phyloP scores from a whole-genome alignment of 1,140 invertebrate species.

The Rhagoletis pomonella region DNA sequence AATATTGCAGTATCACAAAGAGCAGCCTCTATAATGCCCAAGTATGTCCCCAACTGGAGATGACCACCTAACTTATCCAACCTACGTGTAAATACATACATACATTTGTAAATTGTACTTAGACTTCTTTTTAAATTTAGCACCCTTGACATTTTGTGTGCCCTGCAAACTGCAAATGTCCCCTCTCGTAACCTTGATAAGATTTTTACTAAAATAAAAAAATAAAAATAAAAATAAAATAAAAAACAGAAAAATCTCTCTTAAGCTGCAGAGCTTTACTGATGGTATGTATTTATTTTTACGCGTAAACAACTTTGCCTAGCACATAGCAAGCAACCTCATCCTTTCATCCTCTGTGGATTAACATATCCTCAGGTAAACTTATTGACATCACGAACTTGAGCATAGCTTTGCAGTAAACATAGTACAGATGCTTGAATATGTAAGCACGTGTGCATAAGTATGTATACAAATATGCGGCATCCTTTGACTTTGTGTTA shows the following conservation, averaged over 20 bases:
- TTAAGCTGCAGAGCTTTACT: neutral
- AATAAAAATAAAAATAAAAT: too few species aligned
- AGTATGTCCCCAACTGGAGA: too few species aligned
- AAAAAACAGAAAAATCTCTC: neutral
- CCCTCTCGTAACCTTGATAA: neutral
- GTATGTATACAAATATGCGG: neutral
- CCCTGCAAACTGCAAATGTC: too few species aligned
- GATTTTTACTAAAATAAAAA: neutral
- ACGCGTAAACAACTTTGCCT: neutral
- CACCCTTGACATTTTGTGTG: too few species aligned
- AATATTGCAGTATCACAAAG: too few species aligned
- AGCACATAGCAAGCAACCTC: neutral
- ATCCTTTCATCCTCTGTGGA: neutral
- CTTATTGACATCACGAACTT: neutral
- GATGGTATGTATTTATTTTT: neutral
- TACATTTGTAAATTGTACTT: too few species aligned
- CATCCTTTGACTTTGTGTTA: neutral
- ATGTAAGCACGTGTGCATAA: neutral
- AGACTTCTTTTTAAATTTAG: too few species aligned
- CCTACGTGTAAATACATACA: too few species aligned
- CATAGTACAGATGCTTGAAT: neutral
- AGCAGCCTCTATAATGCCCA: too few species aligned
- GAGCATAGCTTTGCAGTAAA: neutral
- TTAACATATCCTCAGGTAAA: slow-evolving; percentile 3
- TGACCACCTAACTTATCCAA: too few species aligned